Evolutionary conservation across 2,113 vertebrate species (phyloP), one percentile per base, ranked within the genome.

Genomic region (Gyps fulvus): DNA sequence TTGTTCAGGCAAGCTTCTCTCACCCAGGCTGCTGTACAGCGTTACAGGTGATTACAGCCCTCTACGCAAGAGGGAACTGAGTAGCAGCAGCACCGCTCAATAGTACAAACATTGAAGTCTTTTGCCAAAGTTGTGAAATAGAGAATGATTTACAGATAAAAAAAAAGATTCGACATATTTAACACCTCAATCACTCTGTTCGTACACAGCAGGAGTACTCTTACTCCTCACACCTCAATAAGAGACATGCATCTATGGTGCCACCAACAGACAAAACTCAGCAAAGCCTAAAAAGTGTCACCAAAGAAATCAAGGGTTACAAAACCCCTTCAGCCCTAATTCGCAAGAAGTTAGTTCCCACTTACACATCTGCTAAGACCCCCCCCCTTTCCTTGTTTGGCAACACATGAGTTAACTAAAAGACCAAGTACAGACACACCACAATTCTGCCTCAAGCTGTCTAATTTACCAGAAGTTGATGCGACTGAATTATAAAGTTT

Each of bases 351-450:
- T 3, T 4, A 55, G 31, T 3, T 52, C 10, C 42, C 34, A 40
- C 23, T 69, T 15, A 32, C 17, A 62, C 8, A 58, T 16, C 38
- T 18, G 2, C 52, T 9, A 52, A 57, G 16, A 27, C 6, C 7
- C 25, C 14, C 21, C 58, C 19, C 14, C 18, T 52, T 31, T 19
- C 61, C 20, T 29, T 11, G 5, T 72, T 1, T 49, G 19, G 13
- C 19, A 84, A 40, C 54, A 40, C 0, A 34, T 0, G 0, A 70
- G 15, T 29, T 40, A 21, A 57, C 20, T 13, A 34, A 40, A 66
- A 73, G 20, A 38, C 14, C 17, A 62, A 54, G 19, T 4, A 22
- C 18, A 74, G 38, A 25, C n/a, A n/a, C 5, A 8, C 4, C 42
- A 47, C 62, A 45, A 1, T 16, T 49, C 21, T 40, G 13, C 29